Percentiles rank a stretch among this genome's conserved stretches.
phyloP scores from a whole-genome alignment of 2,113 vertebrate genomes.

The Poeciliopsis retropinna region DNA sequence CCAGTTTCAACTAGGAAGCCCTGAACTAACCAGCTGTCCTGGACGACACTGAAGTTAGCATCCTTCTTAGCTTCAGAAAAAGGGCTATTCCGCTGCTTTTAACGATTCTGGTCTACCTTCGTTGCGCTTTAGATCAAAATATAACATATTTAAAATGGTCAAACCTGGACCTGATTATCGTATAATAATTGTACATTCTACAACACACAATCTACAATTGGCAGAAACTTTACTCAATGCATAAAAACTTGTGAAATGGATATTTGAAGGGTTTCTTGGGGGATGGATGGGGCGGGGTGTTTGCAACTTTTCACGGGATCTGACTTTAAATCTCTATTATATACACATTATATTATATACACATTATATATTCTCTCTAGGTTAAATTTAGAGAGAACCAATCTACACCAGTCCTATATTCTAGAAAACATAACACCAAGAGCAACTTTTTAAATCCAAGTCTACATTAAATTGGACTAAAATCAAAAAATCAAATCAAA shows the following conservation, averaged over 20 bases:
- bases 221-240: neutral
- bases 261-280: too few relatives aligned
- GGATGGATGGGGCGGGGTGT: too few relatives aligned
- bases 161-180: neutral
- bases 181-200: neutral
- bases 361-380: too few relatives aligned
- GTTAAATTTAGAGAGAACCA: neutral
- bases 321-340: too few relatives aligned
- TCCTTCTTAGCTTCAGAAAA: neutral
- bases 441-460: neutral
- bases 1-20: neutral
- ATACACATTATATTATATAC: too few relatives aligned
- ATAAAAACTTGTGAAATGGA: neutral
- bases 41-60: neutral
- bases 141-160: neutral
- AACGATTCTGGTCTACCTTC: neutral
- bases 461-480: neutral
- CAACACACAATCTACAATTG: neutral
- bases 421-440: neutral
- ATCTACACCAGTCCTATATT: neutral
- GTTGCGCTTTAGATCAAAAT: neutral
- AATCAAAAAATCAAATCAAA: too few relatives aligned
- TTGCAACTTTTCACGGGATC: too few relatives aligned
- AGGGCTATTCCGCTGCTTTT: neutral
- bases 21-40: neutral